A percentile compares a stretch with the other conserved stretches of the same genome.
These are phyloP conservation scores for Stichodactyla helianthus DNA, from an alignment of 64 coral and sea anemone species.

Conservation along the genomic window DNA sequence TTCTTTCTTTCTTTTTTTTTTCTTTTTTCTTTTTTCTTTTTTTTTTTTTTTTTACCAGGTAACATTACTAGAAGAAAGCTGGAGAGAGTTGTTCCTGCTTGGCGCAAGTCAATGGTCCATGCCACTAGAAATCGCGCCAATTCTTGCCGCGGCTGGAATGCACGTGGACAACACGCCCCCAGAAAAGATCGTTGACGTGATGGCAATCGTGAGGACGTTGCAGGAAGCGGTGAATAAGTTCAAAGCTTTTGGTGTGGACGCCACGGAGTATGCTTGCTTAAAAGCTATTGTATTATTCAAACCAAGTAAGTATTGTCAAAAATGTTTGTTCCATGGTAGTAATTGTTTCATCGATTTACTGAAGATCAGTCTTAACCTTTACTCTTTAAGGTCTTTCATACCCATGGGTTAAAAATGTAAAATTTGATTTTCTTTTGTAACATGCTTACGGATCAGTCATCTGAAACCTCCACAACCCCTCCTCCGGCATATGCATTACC, in stretches of 20 bases:
- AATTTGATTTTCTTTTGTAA: too few relatives aligned
- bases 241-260: slow-evolving; percentile 67
- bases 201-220: slow-evolving; percentile 74
- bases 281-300: slow-evolving; percentile 93
- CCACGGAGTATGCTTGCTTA: slow-evolving; percentile 79
- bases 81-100: slow-evolving; percentile 80
- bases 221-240: slow-evolving; percentile 88
- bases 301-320: slow-evolving; percentile 54
- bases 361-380: too few relatives aligned
- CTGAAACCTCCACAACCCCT: too few relatives aligned
- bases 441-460: too few relatives aligned
- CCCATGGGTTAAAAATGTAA: too few relatives aligned
- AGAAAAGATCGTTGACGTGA: slow-evolving; percentile 88
- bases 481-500: too few relatives aligned
- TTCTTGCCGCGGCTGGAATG: slow-evolving; percentile 76
- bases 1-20: too few relatives aligned
- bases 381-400: too few relatives aligned
- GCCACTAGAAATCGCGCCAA: slow-evolving; percentile 91
- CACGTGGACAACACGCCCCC: slow-evolving; percentile 88
- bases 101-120: slow-evolving; percentile 93
- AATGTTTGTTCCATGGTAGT: too few relatives aligned
- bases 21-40: too few relatives aligned
- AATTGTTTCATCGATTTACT: too few relatives aligned
- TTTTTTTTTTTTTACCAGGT: slow-evolving; percentile 36
- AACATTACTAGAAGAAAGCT: slow-evolving; percentile 77